Evolutionary conservation across 2,888 invertebrate genomes (phyloP), one percentile per base, ranked within the genome.

Genomic region (Abscondita cerata): DNA sequence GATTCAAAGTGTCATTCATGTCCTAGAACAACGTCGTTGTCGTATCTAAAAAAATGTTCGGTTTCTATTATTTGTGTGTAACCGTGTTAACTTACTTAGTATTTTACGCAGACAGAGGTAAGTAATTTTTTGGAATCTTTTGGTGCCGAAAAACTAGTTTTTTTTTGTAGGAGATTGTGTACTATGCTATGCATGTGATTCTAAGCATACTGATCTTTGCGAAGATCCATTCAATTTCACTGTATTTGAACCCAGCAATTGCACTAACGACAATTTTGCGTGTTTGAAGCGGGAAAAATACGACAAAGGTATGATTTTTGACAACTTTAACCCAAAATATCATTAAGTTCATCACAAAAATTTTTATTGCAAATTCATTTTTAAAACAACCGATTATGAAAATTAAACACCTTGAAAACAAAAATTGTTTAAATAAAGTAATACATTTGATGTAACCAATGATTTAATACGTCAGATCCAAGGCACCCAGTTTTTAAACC

Each of bases 261-360:
- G 60, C 12, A 31, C 50, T 12, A 60, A 60, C 31, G 60, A 60
- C 16, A 60, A 60, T 51, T 60, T 60, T 40, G 55, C 51, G n/a
- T 60, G 60, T 16, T n/a, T 60, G 13, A 60, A 60, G 13, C 44
- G 41, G n/a, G 38, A 55, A 16, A 55, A 36, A 36, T 51, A 55
- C 8, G 50, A 52, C 18, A 55, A 55, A 55, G 55, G 60, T 60
- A 31, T 44, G 38, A 33, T 19, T 36, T 33, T 51, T n/a, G n/a
- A n/a, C n/a, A n/a, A n/a, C n/a, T n/a, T n/a, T n/a, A n/a, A n/a
- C n/a, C n/a, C n/a, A n/a, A n/a, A n/a, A n/a, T n/a, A n/a, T n/a
- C n/a, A n/a, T n/a, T n/a, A n/a, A n/a, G n/a, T n/a, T n/a, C n/a
- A n/a, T n/a, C n/a, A n/a, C n/a, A n/a, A n/a, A n/a, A n/a, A n/a